Conservation (phyloP, 2,113 vertebrate species). For the Myocastor coypus region DNA sequence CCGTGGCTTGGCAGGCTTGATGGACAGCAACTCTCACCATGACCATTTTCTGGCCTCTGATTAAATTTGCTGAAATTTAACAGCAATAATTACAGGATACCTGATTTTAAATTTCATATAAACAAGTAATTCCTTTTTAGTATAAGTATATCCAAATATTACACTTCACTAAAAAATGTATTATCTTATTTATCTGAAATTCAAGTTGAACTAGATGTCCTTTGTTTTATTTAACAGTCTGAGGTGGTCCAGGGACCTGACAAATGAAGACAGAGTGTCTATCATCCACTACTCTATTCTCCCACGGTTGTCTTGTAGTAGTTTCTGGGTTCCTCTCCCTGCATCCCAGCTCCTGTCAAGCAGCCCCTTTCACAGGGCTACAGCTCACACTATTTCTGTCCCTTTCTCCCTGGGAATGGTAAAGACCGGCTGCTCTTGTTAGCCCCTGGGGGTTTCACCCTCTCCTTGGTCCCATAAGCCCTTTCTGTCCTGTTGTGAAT, state of each 20-base stretch:
- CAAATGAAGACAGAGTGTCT: neutral
- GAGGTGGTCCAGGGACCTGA: neutral
- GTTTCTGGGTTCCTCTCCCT: neutral
- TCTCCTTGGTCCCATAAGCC: neutral
- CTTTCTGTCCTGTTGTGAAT: neutral
- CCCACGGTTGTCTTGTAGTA: neutral
- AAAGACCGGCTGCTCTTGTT: neutral
- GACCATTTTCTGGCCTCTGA: neutral
- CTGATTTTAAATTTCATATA: conserved; percentile 1
- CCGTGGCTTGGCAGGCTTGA: neutral
- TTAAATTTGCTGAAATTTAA: neutral
- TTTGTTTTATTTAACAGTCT: neutral
- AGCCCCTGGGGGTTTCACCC: neutral
- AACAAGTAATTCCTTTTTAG: neutral
- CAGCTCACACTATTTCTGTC: neutral
- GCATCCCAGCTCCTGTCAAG: neutral
- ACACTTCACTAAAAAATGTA: neutral
- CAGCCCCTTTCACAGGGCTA: neutral
- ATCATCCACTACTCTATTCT: neutral
- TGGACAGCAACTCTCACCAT: neutral
- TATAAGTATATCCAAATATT: neutral
- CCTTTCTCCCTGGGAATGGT: neutral
- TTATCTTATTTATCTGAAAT: neutral
- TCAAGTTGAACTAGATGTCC: neutral
- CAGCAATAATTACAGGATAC: neutral